Conservation (phyloP, 2,888 invertebrate genomes). For the Timandra comae region DNA sequence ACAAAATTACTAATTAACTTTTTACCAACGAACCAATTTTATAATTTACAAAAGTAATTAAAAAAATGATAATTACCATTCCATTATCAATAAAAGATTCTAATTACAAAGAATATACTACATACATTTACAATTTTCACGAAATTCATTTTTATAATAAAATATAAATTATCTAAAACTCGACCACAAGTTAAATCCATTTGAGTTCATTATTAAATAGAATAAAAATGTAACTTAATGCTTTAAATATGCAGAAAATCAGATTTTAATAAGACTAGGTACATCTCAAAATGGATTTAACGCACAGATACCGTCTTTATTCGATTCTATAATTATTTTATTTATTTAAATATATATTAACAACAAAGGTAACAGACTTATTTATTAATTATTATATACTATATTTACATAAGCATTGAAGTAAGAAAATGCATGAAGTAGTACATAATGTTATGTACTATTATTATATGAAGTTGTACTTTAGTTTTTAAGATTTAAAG, state of each 20-base stretch:
- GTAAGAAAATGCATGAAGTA: constrained; percentile 42
- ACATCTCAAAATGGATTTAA: constrained; percentile 45
- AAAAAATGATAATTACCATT: constrained; percentile 1
- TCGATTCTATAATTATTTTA: constrained; percentile 12
- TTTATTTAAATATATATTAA: constrained; percentile 17
- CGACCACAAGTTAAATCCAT: constrained; percentile 55
- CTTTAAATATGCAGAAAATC: constrained; percentile 39
- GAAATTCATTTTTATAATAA: constrained; percentile 1
- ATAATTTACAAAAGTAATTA: constrained; percentile 8
- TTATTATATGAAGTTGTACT: too few species aligned
- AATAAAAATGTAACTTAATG: constrained; percentile 18
- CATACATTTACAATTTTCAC: too few species aligned
- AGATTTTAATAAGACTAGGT: constrained; percentile 62
- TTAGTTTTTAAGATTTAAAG: too few species aligned
- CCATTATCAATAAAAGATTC: too few species aligned
- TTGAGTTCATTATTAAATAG: constrained; percentile 33
- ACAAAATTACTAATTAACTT: too few species aligned
- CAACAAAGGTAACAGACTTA: constrained; percentile 64
- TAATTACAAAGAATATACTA: constrained; percentile 14
- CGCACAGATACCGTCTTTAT: constrained; percentile 40
- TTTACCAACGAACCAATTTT: too few species aligned
- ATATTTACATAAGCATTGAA: constrained; percentile 13
- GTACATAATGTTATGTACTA: too few species aligned
- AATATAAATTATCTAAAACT: constrained; percentile 10
- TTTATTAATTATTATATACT: constrained; percentile 36